Conservation (phyloP, 64 coral and sea anemone species). For the Pocillopora damicornis region DNA sequence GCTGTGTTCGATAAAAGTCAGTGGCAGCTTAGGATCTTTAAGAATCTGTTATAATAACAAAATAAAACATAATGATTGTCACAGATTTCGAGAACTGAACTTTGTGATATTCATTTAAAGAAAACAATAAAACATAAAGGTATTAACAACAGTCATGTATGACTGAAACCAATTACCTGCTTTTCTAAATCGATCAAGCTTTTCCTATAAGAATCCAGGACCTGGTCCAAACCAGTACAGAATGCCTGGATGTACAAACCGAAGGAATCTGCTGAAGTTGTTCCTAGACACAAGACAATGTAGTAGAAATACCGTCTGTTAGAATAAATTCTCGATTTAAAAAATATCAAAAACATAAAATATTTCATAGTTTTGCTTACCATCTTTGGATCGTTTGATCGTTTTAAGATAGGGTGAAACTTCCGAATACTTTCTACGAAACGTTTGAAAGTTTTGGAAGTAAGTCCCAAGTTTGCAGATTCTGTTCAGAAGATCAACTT, state of each 20-base stretch:
- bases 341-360: not conserved
- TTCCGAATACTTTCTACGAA: constrained; percentile 64
- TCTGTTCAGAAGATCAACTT: constrained; percentile 82
- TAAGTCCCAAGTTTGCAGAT: constrained; percentile 87
- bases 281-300: not conserved
- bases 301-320: not conserved
- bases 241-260: constrained; percentile 97
- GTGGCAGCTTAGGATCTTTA: constrained; percentile 73
- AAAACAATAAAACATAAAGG: no score
- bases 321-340: not conserved
- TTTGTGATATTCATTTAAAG: no score
- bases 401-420: constrained; percentile 6
- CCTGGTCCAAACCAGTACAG: constrained; percentile 88
- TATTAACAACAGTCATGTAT: no score
- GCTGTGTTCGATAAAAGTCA: constrained; percentile 78
- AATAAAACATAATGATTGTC: not conserved
- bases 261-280: constrained; percentile 8
- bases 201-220: constrained; percentile 79
- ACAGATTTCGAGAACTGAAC: not conserved
- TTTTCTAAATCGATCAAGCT: constrained; percentile 72
- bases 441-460: constrained; percentile 73
- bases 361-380: not conserved
- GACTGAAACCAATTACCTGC: constrained; percentile 39
- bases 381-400: not conserved
- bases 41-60: constrained; percentile 32